A percentile compares a stretch with the other conserved stretches of the same genome.
Evolutionary conservation across 2,797 vertebrate species (phyloP).

Genomic region (Spinus pinus): DNA sequence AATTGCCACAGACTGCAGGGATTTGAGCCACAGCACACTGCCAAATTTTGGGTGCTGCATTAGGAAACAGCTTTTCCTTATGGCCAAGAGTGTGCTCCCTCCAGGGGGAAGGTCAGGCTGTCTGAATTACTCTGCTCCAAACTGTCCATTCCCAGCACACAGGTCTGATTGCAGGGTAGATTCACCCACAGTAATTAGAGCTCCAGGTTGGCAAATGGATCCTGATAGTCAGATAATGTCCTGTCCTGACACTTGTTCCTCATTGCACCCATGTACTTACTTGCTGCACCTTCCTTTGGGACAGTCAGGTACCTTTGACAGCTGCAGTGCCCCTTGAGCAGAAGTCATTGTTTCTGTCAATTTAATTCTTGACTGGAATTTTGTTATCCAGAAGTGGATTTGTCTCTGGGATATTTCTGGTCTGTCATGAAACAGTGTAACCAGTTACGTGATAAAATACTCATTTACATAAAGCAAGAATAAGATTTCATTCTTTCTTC

Average conservation of each 20-base stretch:
- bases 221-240: neutral
- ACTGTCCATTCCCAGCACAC: neutral
- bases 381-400: neutral
- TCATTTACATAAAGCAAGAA: neutral
- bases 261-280: neutral
- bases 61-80: neutral
- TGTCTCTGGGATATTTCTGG: neutral
- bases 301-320: neutral
- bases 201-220: neutral
- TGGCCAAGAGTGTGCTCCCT: accelerated
- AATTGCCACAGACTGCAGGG: neutral
- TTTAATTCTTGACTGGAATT: neutral
- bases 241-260: neutral
- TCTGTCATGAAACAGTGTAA: neutral
- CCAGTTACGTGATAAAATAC: neutral
- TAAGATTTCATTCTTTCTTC: neutral
- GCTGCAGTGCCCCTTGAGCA: neutral
- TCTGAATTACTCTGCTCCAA: neutral
- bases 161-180: neutral
- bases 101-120: neutral
- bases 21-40: accelerated
- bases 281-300: neutral
- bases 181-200: neutral
- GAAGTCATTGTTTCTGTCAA: conserved; percentile 25
- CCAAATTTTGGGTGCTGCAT: neutral